phyloP scores from a whole-genome alignment of 2,888 invertebrate genomes.

The Macrophya alboannulata region DNA sequence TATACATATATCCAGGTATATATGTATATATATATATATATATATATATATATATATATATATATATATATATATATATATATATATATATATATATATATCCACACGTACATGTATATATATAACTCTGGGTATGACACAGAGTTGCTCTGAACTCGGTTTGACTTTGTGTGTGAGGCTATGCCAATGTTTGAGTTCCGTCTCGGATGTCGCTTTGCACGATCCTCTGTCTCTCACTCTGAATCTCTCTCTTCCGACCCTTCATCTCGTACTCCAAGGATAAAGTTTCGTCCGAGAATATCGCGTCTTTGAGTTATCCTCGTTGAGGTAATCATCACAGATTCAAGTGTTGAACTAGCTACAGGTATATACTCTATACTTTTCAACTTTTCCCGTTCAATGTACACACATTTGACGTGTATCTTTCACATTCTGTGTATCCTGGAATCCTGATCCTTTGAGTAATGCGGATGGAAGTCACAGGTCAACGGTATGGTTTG shows the following conservation, averaged over 20 bases:
- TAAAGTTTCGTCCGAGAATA: conserved; percentile 42
- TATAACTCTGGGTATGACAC: conserved; percentile 59
- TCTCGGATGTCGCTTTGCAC: conserved; percentile 71
- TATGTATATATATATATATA: not conserved
- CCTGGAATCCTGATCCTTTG: not conserved
- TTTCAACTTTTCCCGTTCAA: not conserved
- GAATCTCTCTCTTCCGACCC: conserved; percentile 44
- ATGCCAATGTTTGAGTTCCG: conserved; percentile 74
- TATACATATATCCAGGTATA: conserved; percentile 5
- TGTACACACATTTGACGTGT: not conserved
- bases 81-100: not conserved
- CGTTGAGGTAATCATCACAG: conserved; percentile 6
- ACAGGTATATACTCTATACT: not conserved
- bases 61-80: too few relatives aligned
- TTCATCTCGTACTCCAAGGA: not conserved
- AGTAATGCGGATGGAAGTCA: conserved; percentile 20
- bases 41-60: not conserved
- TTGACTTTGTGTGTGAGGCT: conserved; percentile 70
- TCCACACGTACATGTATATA: too few relatives aligned
- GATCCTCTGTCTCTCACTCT: conserved; percentile 54
- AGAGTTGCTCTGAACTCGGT: conserved; percentile 61
- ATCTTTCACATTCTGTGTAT: not conserved
- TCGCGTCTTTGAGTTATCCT: conserved; percentile 30
- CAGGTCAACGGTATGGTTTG: not conserved
- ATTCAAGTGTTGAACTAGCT: too few relatives aligned